A percentile compares a stretch with the other conserved stretches of the same genome.
phyloP scores from a whole-genome alignment of 1,140 invertebrate genomes.

The Brachionus asplanchnoidis region DNA sequence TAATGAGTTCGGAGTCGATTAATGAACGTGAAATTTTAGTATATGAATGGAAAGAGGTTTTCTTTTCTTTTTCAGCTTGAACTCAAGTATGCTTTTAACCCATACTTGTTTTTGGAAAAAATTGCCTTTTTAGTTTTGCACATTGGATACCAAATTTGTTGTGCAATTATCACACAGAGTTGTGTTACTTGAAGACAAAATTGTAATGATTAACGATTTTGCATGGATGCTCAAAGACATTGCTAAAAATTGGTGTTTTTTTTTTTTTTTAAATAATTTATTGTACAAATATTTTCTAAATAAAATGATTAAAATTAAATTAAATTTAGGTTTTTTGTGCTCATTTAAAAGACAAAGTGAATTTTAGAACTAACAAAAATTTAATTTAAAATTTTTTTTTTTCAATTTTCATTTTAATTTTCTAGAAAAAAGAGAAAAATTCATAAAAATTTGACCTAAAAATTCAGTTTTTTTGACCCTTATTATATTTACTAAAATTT shows the following conservation, averaged over 20 bases:
- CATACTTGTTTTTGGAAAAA: background rate
- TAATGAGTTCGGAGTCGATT: background rate
- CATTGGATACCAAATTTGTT: background rate
- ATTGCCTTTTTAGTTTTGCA: background rate
- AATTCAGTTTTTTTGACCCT: too few relatives aligned
- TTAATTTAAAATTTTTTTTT: too few relatives aligned
- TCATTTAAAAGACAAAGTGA: too few relatives aligned
- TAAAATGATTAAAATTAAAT: too few relatives aligned
- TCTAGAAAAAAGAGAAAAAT: too few relatives aligned
- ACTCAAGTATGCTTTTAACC: background rate
- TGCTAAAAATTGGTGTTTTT: background rate
- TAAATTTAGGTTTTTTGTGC: too few relatives aligned
- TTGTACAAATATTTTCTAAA: too few relatives aligned
- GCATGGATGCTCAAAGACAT: background rate
- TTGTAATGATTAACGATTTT: background rate
- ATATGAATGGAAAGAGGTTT: background rate
- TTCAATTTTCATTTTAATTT: too few relatives aligned
- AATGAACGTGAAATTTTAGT: background rate
- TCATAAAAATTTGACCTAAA: too few relatives aligned
- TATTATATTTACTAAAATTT: too few relatives aligned
- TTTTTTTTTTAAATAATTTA: background rate
- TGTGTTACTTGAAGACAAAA: background rate
- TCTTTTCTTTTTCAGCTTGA: background rate
- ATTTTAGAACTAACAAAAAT: too few relatives aligned
- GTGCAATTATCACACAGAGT: background rate